A percentile compares a stretch with the other conserved stretches of the same genome.
phyloP scores from a whole-genome alignment of 1,140 invertebrate genomes.

The Plutomurus gul region DNA sequence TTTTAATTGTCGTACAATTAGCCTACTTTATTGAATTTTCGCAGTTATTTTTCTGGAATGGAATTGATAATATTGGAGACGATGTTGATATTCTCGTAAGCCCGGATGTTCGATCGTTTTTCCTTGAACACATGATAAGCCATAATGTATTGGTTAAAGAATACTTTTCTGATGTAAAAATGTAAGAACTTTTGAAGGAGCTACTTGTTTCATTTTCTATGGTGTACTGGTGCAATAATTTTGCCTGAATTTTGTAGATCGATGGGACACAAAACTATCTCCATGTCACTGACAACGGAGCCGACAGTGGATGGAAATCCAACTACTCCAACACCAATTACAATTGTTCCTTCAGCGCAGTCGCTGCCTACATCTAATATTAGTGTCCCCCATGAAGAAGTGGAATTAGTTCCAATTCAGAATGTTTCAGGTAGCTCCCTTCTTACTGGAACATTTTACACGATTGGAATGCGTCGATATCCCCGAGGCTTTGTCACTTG shows the following conservation, averaged over 20 bases:
- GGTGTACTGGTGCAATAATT: no score
- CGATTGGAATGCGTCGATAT: not conserved
- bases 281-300: no score
- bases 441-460: not conserved
- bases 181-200: not conserved
- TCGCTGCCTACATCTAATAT: not conserved
- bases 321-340: not conserved
- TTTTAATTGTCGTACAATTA: not conserved
- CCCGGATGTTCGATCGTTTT: not conserved
- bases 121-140: not conserved
- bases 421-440: not conserved
- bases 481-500: not conserved
- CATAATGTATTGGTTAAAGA: not conserved
- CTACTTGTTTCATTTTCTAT: not conserved
- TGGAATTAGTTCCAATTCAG: not conserved
- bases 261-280: not conserved
- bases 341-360: no score
- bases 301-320: not conserved
- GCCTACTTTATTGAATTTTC: not conserved
- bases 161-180: not conserved
- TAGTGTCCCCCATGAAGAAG: not conserved
- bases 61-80: not conserved
- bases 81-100: constrained; percentile 6
- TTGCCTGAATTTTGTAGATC: not conserved
- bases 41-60: not conserved